These are phyloP conservation scores for Lycopodina hypogea DNA, from an alignment of 37 sponge, comb jelly and placozoan genomes.

Conservation along the genomic window DNA sequence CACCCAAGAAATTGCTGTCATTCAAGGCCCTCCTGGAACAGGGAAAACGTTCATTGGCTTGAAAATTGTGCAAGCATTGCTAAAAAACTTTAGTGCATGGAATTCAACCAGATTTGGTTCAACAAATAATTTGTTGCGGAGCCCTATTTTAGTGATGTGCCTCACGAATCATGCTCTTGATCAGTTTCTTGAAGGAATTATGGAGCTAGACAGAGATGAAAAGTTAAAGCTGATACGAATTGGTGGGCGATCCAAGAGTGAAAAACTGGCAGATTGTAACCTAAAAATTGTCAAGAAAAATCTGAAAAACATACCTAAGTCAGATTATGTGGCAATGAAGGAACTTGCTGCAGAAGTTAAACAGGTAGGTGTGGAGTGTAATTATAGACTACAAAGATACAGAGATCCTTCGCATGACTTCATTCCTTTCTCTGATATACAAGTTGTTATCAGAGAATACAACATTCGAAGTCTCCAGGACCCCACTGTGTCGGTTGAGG, in stretches of 20 bases:
- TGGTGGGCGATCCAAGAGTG: constrained; percentile 79
- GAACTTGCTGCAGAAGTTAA: neutral
- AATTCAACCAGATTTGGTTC: neutral
- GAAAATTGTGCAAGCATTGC: constrained; percentile 71
- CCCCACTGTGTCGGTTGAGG: neutral
- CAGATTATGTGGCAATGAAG: neutral
- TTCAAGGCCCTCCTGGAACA: constrained; percentile 98
- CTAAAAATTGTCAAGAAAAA: constrained; percentile 6
- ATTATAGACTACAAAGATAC: neutral
- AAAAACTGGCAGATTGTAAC: constrained; percentile 44
- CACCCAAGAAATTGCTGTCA: constrained; percentile 81
- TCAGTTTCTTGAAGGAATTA: constrained; percentile 82
- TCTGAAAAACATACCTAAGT: neutral
- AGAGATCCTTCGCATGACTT: neutral
- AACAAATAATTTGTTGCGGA: neutral
- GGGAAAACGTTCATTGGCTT: constrained; percentile 94
- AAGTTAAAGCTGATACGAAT: constrained; percentile 58
- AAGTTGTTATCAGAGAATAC: neutral
- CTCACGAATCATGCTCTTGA: constrained; percentile 97
- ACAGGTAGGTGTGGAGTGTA: neutral
- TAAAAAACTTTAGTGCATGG: constrained; percentile 55
- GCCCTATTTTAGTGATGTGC: constrained; percentile 85
- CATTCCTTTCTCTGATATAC: neutral
- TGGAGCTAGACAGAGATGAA: neutral
- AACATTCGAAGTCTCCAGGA: neutral